Percentiles rank a stretch among this genome's conserved stretches.
phyloP scores from a whole-genome alignment of 1,140 invertebrate species.

The Anastrepha ludens region DNA sequence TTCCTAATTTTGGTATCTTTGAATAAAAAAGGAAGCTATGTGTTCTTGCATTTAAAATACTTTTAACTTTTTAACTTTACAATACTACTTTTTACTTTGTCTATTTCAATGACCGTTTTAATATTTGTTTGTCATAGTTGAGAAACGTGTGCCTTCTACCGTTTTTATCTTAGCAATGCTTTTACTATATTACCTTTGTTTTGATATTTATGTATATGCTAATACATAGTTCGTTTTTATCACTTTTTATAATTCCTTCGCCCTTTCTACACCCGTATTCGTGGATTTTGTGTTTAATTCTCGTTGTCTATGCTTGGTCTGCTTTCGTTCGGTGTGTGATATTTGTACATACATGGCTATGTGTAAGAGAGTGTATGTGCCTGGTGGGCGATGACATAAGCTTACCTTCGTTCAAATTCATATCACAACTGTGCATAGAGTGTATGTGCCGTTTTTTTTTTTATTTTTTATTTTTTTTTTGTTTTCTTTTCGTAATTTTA shows the following conservation, averaged over 20 bases:
- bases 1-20: background rate
- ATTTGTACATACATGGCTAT: conserved; percentile 16
- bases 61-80: background rate
- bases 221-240: background rate
- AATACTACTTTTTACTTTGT: background rate
- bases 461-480: background rate
- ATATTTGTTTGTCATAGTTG: background rate
- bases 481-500: background rate
- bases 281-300: conserved; percentile 29
- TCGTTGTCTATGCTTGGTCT: conserved; percentile 46
- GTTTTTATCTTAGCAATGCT: background rate
- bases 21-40: background rate
- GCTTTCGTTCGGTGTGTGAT: conserved; percentile 17
- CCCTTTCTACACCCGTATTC: background rate
- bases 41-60: conserved; percentile 17
- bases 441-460: background rate
- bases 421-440: conserved; percentile 14
- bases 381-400: conserved; percentile 11
- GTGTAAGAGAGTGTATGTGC: background rate
- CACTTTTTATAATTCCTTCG: background rate
- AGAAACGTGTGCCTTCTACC: background rate
- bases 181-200: background rate
- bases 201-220: background rate
- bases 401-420: conserved; percentile 46
- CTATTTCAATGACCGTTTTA: conserved; percentile 7